Conservation (phyloP, 1,140 invertebrate genomes). For the Heliconius congener region DNA sequence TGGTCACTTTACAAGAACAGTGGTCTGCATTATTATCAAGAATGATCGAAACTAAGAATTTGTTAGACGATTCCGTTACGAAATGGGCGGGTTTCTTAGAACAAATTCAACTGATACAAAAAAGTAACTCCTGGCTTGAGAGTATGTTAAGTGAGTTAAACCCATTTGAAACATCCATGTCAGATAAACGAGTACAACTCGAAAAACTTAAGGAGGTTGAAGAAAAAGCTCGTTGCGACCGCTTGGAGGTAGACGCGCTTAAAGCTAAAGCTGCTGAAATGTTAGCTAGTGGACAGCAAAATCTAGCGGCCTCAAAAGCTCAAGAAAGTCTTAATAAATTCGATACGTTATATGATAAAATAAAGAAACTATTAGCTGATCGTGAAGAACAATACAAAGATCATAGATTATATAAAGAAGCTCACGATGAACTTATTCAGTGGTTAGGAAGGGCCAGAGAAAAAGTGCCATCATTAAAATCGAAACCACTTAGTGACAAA, state of each 20-base stretch:
- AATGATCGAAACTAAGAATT: conserved; percentile 94
- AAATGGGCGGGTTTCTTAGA: conserved; percentile 94
- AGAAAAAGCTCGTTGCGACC: conserved; percentile 94
- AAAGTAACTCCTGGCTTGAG: conserved; percentile 91
- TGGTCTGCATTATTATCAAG: conserved; percentile 93
- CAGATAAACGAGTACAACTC: conserved; percentile 92
- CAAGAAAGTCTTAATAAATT: conserved; percentile 92
- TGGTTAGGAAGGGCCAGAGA: conserved; percentile 93
- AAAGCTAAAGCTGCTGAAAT: conserved; percentile 94
- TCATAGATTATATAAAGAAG: conserved; percentile 93
- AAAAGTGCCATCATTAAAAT: conserved; percentile 93
- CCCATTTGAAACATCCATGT: conserved; percentile 89
- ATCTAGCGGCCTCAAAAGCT: conserved; percentile 90
- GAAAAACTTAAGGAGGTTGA: conserved; percentile 93
- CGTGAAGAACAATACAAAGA: conserved; percentile 93
- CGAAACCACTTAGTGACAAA: conserved; percentile 92
- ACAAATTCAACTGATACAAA: conserved; percentile 92
- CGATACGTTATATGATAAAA: conserved; percentile 86
- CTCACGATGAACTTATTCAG: conserved; percentile 91
- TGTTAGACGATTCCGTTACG: conserved; percentile 93
- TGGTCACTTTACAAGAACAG: conserved; percentile 92
- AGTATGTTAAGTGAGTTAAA: conserved; percentile 86
- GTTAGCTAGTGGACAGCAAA: conserved; percentile 91
- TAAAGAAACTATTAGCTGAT: conserved; percentile 88
- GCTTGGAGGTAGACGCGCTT: conserved; percentile 94